phyloP scores from a whole-genome alignment of 2,797 vertebrate genomes.

The Sebastes glaucus region DNA sequence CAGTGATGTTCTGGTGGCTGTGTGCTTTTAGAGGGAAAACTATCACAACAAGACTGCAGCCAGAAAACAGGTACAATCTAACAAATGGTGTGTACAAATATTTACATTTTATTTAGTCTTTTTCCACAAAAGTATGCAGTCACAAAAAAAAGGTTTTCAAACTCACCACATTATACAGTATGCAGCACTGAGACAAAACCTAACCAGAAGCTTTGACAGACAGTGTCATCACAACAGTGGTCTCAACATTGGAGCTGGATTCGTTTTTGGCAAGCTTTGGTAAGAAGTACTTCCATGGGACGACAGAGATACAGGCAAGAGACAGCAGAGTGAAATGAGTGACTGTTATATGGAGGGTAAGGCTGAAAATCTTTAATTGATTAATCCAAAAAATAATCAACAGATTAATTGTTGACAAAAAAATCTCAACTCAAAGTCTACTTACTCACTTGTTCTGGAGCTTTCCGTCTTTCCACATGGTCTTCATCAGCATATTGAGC shows the following conservation, averaged over 20 bases:
- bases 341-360: neutral
- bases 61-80: neutral
- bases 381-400: neutral
- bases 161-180: conserved; percentile 30
- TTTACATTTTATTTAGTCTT: conserved; percentile 66
- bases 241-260: conserved; percentile 22
- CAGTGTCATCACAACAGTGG: conserved; percentile 45
- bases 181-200: conserved; percentile 41
- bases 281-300: neutral
- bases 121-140: conserved; percentile 51
- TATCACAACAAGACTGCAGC: neutral
- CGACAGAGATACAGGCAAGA: neutral
- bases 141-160: conserved; percentile 21
- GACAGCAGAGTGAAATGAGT: neutral
- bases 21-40: neutral
- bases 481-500: neutral
- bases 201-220: conserved; percentile 30
- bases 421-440: neutral
- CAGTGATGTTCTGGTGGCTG: neutral
- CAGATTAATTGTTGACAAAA: neutral
- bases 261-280: conserved; percentile 51
- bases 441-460: neutral
- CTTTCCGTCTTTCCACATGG: neutral
- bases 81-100: conserved; percentile 53
- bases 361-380: neutral